A percentile compares a stretch with the other conserved stretches of the same genome.
These are phyloP conservation scores for Mycteria americana DNA, from an alignment of 2,797 vertebrate species.

Conservation along the genomic window DNA sequence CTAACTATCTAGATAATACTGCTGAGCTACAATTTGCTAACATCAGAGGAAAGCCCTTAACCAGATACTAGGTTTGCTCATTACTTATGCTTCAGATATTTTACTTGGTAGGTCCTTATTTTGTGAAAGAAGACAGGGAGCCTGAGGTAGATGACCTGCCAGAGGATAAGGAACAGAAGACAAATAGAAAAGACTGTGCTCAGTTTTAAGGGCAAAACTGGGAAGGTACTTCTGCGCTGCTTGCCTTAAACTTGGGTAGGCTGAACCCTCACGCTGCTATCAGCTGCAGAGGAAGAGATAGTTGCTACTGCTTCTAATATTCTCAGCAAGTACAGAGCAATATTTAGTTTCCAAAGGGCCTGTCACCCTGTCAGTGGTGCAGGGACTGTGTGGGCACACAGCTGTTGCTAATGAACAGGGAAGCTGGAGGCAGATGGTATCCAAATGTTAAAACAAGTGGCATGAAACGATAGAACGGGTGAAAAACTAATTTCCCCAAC, in stretches of 20 bases:
- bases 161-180: not conserved
- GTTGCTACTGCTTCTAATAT: not conserved
- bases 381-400: not conserved
- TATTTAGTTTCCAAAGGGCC: slow-evolving; percentile 8
- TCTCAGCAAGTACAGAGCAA: not conserved
- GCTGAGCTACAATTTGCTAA: not conserved
- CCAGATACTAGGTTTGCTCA: not conserved
- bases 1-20: not conserved
- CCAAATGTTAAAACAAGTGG: not conserved
- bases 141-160: not conserved
- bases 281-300: not conserved
- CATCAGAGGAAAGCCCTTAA: not conserved
- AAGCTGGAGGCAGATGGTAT: not conserved
- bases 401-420: not conserved
- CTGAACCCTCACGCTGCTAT: not conserved
- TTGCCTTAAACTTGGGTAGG: not conserved
- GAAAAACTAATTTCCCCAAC: not conserved
- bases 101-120: not conserved
- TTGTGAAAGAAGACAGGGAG: not conserved
- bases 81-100: not conserved
- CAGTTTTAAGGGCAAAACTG: not conserved
- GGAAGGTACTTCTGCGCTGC: not conserved
- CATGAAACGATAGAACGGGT: not conserved
- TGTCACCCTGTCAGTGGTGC: not conserved
- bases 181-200: not conserved